Evolutionary conservation across 2,888 invertebrate species (phyloP).

Genomic region (Petrolisthes cinctipes): DNA sequence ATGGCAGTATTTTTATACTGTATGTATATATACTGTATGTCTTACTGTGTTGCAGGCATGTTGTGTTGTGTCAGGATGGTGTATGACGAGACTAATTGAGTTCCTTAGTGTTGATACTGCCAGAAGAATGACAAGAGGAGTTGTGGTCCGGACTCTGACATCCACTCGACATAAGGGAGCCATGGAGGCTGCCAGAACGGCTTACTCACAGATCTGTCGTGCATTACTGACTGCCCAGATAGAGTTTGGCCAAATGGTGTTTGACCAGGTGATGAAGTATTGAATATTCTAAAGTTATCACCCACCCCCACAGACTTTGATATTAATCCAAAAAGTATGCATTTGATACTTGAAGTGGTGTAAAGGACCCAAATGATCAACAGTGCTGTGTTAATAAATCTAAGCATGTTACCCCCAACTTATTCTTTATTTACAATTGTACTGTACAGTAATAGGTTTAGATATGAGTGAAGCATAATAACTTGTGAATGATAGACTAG

Average conservation of each 20-base stretch:
- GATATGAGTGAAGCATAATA: no score
- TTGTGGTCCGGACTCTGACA: slow-evolving; percentile 77
- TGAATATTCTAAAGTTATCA: no score
- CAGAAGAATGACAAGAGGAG: slow-evolving; percentile 70
- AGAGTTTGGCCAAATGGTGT: slow-evolving; percentile 13
- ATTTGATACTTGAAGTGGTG: no score
- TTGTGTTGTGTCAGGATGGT: slow-evolving; percentile 76
- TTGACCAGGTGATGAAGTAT: slow-evolving; percentile 26
- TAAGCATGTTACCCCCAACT: no score
- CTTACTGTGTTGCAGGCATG: slow-evolving; percentile 73
- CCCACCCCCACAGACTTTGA: no score
- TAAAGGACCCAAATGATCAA: no score
- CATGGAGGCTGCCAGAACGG: slow-evolving; percentile 81
- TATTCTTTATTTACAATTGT: no score
- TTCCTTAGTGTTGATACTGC: slow-evolving; percentile 43
- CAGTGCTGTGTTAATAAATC: no score
- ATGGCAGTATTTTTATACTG: not conserved
- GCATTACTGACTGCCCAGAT: slow-evolving; percentile 14
- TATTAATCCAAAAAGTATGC: no score
- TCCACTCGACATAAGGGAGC: slow-evolving; percentile 86
- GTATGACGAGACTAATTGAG: slow-evolving; percentile 53
- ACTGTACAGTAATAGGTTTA: no score
- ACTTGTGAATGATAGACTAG: no score
- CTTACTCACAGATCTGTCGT: slow-evolving; percentile 67
- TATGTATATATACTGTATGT: not conserved